A percentile compares a stretch with the other conserved stretches of the same genome.
Conservation (phyloP, 1,140 invertebrate species). For the Lineus longissimus region DNA sequence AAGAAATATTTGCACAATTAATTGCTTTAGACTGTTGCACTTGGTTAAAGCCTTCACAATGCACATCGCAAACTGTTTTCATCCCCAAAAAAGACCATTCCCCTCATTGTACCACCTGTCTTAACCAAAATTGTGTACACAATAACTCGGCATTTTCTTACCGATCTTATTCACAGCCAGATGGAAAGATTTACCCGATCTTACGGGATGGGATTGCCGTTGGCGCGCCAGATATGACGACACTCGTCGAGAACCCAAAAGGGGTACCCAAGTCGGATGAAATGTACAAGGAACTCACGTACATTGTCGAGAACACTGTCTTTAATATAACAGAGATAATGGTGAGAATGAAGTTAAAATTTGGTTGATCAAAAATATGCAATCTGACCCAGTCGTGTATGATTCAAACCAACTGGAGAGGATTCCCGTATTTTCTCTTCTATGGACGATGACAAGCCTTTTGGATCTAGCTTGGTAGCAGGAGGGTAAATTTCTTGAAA, state of each 20-base stretch:
- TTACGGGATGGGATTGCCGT: constrained; percentile 38
- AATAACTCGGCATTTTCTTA: neutral
- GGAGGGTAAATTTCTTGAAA: too few relatives aligned
- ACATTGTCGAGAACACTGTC: constrained; percentile 43
- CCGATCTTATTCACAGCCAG: constrained; percentile 32
- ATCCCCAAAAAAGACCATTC: neutral
- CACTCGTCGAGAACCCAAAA: constrained; percentile 22
- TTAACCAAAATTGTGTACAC: too few relatives aligned
- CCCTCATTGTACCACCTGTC: too few relatives aligned
- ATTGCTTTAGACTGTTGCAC: too few relatives aligned
- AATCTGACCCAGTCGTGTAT: neutral
- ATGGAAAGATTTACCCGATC: constrained; percentile 45
- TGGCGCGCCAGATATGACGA: constrained; percentile 33
- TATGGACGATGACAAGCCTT: too few relatives aligned
- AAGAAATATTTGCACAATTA: too few relatives aligned
- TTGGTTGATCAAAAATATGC: neutral
- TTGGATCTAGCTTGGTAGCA: too few relatives aligned
- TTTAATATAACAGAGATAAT: constrained; percentile 51
- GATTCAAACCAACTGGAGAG: neutral
- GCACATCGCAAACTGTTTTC: neutral
- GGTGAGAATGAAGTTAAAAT: constrained; percentile 29
- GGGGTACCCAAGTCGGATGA: neutral
- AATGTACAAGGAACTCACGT: constrained; percentile 34
- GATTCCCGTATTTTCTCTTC: neutral
- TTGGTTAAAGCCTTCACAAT: too few relatives aligned